Percentiles rank a stretch among this genome's conserved stretches.
Conservation (phyloP, 2,113 vertebrate genomes). For the Marmota flaviventris region DNA sequence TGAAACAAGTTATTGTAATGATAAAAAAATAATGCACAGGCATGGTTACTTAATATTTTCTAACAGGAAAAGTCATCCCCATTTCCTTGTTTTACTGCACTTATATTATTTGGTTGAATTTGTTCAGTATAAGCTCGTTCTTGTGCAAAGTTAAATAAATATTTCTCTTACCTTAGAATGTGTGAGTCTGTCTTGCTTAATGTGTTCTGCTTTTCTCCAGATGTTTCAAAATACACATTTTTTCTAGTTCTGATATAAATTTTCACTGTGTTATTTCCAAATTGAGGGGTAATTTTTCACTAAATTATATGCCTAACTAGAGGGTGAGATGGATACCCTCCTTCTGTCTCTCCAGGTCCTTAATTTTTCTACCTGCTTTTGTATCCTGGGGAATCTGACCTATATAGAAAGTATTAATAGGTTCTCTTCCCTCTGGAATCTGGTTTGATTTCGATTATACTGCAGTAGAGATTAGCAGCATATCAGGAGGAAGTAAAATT, state of each 20-base stretch:
- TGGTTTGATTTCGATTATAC: not conserved
- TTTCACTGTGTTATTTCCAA: not conserved
- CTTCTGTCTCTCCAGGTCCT: not conserved
- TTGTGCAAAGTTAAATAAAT: slow-evolving; percentile 99
- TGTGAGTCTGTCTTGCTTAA: not conserved
- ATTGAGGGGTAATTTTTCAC: not conserved
- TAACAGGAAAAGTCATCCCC: slow-evolving; percentile 91
- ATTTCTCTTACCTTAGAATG: slow-evolving; percentile 93
- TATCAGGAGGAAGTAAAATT: not conserved
- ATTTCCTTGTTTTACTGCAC: slow-evolving; percentile 94
- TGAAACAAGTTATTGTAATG: slow-evolving; percentile 85
- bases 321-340: not conserved
- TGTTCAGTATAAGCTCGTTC: slow-evolving; percentile 95
- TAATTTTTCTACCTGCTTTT: not conserved
- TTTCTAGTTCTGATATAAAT: not conserved
- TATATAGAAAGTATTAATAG: not conserved
- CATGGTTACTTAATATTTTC: slow-evolving; percentile 92
- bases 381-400: not conserved
- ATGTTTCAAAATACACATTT: not conserved
- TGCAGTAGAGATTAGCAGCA: not conserved
- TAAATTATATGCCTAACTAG: too few species aligned
- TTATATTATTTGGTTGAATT: slow-evolving; percentile 93
- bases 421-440: not conserved
- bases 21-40: slow-evolving; percentile 87
- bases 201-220: not conserved